Percentiles rank a stretch among this genome's conserved stretches.
Conservation (phyloP, 2,113 vertebrate genomes). For the Thamnophis sirtalis region DNA sequence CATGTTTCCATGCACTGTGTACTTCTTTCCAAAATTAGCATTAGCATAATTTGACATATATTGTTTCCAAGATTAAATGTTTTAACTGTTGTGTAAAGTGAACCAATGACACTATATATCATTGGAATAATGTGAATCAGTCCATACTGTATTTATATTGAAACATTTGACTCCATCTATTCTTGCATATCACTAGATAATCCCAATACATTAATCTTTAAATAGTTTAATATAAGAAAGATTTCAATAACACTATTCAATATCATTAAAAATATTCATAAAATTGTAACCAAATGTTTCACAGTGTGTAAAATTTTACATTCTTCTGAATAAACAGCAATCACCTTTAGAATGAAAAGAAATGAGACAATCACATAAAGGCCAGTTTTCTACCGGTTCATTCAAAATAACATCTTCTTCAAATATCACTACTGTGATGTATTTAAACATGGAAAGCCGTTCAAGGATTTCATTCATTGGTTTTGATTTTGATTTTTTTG, state of each 20-base stretch:
- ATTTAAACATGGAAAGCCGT: constrained; percentile 86
- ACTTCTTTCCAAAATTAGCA: background rate
- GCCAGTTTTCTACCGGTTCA: constrained; percentile 86
- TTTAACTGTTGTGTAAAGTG: background rate
- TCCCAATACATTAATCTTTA: background rate
- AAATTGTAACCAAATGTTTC: background rate
- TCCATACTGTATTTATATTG: background rate
- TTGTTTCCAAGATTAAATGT: background rate
- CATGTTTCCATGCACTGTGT: background rate
- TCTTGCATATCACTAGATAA: background rate
- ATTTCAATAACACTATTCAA: background rate
- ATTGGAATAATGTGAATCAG: background rate
- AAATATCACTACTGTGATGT: constrained; percentile 85
- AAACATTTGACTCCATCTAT: background rate
- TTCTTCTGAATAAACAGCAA: background rate
- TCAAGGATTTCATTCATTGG: constrained; percentile 92
- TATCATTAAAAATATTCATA: background rate
- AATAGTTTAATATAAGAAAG: background rate
- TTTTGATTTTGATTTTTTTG: constrained; percentile 89
- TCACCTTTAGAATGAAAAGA: constrained; percentile 92
- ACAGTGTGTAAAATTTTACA: background rate
- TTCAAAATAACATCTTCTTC: constrained; percentile 86
- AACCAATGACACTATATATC: background rate
- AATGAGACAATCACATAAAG: constrained; percentile 87
- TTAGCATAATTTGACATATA: background rate